These are phyloP conservation scores for Sycobia sp. DNA, from an alignment of 1,140 invertebrate species.

Conservation along the genomic window DNA sequence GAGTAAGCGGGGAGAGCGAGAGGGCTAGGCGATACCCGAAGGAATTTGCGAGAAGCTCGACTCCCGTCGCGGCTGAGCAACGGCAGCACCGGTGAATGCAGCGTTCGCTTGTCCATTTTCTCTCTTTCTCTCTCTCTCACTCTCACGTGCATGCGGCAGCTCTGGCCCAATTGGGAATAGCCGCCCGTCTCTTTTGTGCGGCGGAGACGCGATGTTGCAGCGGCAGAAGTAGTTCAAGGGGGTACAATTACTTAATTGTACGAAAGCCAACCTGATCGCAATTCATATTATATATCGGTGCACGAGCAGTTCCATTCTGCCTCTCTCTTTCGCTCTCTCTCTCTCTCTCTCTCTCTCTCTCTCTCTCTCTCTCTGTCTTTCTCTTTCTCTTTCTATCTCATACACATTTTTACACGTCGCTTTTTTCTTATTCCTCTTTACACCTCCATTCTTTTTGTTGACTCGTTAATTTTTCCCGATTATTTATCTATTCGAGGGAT, in stretches of 20 bases:
- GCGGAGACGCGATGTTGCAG: slow-evolving; percentile 25
- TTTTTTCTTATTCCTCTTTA: too few relatives aligned
- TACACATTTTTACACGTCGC: too few relatives aligned
- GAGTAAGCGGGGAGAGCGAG: too few relatives aligned
- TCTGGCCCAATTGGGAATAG: slow-evolving; percentile 36
- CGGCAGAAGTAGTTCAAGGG: slow-evolving; percentile 42
- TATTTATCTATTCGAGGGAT: too few relatives aligned
- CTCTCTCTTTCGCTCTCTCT: not conserved
- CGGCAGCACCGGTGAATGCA: not conserved
- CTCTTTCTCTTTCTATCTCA: too few relatives aligned
- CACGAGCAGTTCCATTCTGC: not conserved
- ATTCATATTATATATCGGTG: slow-evolving; percentile 30
- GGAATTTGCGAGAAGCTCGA: not conserved
- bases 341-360: too few relatives aligned
- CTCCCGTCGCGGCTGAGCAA: not conserved
- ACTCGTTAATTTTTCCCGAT: too few relatives aligned
- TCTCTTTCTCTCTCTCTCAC: not conserved
- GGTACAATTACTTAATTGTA: slow-evolving; percentile 44
- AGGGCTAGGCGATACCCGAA: not conserved
- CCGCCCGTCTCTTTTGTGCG: slow-evolving; percentile 35
- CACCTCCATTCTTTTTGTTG: too few relatives aligned
- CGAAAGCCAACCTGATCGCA: slow-evolving; percentile 34
- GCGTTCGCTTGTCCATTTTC: too few relatives aligned
- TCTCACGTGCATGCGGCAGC: not conserved
- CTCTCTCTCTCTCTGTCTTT: too few relatives aligned